Evolutionary conservation across 2,113 vertebrate species (phyloP).

Genomic region (Platichthys stellatus): DNA sequence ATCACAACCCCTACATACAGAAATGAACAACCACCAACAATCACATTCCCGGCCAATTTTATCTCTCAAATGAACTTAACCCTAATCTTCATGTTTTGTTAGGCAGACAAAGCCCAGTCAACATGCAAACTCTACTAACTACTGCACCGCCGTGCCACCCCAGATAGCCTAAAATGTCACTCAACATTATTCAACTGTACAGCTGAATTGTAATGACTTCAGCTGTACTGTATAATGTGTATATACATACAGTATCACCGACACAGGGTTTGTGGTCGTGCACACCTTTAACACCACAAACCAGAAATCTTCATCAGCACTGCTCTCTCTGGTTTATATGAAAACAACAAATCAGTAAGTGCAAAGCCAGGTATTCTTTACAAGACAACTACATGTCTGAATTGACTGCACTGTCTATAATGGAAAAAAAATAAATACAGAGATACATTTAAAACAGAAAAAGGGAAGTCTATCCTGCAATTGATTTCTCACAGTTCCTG

Average conservation of each 20-base stretch:
- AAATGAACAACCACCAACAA: not conserved
- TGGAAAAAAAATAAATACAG: not conserved
- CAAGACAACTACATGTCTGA: too few relatives aligned
- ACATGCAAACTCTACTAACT: too few relatives aligned
- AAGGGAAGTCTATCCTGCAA: not conserved
- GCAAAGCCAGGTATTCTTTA: not conserved
- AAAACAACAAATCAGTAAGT: not conserved
- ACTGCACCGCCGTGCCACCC: too few relatives aligned
- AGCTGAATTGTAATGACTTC: not conserved
- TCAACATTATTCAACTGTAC: not conserved
- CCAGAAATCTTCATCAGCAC: not conserved
- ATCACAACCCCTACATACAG: too few relatives aligned
- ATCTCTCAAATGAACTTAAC: too few relatives aligned
- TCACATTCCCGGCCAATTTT: not conserved
- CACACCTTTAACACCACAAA: not conserved
- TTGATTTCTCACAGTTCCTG: not conserved
- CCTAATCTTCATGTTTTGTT: too few relatives aligned
- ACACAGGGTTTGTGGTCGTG: not conserved
- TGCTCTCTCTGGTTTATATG: not conserved
- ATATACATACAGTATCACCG: not conserved
- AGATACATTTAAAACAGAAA: not conserved
- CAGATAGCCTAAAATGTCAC: too few relatives aligned
- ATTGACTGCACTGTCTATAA: not conserved
- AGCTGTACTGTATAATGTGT: not conserved
- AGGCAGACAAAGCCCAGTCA: too few relatives aligned